phyloP scores from a whole-genome alignment of 2,797 vertebrate genomes.

The Intellagama lesueurii region DNA sequence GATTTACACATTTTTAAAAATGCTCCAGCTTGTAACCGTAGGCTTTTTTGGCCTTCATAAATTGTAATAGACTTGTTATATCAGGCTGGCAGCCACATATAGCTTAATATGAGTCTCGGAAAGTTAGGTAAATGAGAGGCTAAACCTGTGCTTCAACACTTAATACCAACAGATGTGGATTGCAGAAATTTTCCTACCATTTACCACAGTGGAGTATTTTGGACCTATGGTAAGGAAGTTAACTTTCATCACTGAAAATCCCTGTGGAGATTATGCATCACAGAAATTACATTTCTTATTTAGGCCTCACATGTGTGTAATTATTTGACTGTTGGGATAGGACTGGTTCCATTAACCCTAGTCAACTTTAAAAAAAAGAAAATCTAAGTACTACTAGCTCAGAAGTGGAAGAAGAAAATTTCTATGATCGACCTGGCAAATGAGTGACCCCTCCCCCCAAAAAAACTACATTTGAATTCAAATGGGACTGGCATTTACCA shows the following conservation, averaged over 20 bases:
- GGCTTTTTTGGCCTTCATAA: too few species aligned
- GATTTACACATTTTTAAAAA: too few species aligned
- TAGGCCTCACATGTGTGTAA: not conserved
- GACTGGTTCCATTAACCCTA: not conserved
- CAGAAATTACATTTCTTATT: not conserved
- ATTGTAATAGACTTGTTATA: too few species aligned
- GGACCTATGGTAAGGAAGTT: not conserved
- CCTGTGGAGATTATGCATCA: not conserved
- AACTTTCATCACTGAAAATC: not conserved
- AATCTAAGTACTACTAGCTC: not conserved
- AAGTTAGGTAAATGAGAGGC: conserved; percentile 27
- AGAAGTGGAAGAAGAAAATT: not conserved
- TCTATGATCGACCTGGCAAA: too few species aligned
- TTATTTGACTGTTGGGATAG: not conserved
- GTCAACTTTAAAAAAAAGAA: not conserved
- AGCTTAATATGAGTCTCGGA: not conserved
- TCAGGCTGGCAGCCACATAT: not conserved
- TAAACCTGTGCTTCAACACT: conserved; percentile 4
- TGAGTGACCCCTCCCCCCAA: too few species aligned
- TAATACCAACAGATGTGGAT: not conserved
- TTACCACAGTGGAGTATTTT: not conserved
- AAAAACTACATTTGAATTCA: too few species aligned
- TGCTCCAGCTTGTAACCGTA: too few species aligned
- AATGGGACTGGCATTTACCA: not conserved
- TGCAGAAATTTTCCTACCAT: not conserved